Evolutionary conservation across 2,113 vertebrate genomes (phyloP), one percentile per base, ranked within the genome.

Genomic region (Brachypodius melanocephalos): DNA sequence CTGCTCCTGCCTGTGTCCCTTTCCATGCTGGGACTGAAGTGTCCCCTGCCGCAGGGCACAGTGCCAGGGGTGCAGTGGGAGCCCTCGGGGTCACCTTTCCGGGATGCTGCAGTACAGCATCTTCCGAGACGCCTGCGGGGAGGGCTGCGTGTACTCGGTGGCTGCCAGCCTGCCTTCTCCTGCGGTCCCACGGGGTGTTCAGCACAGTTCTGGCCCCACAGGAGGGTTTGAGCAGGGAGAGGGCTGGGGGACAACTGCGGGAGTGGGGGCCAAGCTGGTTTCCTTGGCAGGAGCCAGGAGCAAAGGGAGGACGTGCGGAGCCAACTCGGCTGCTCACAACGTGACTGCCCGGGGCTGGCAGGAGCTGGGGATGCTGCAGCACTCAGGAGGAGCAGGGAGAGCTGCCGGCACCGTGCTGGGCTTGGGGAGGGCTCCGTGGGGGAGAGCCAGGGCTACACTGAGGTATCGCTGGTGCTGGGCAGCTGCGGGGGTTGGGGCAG

Each of bases 391-490:
- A 78, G 18, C 36, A 4, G 59, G 45, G 65, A 77, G 77, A 72
- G 68, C 59, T 6, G 21, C 65, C 7, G 5, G 32, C 74, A n/a
- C 18, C 2, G 6, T 9, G 7, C 28, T 0, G 8, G 45, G 29
- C 1, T 2, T 15, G 65, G 69, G 48, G n/a, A 67, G 58, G 52
- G n/a, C 43, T 84, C 73, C 8, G 5, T 1, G 45, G 45, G 72
- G 26, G 24, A 12, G 0, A 36, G 54, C 32, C 79, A 13, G 63
- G 2, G 67, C 46, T 32, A 52, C 19, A 2, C 40, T 1, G 22
- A 28, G 66, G 32, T 6, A 1, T 34, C 0, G 0, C 3, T 14
- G 8, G 52, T 8, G 48, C 38, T 4, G 20, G 63, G 75, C 36
- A 12, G 45, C 63, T 8, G 63, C 0, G 1, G 54, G 28, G 59